Conservation (phyloP, 2,888 invertebrate genomes). For the Tipula confusa region DNA sequence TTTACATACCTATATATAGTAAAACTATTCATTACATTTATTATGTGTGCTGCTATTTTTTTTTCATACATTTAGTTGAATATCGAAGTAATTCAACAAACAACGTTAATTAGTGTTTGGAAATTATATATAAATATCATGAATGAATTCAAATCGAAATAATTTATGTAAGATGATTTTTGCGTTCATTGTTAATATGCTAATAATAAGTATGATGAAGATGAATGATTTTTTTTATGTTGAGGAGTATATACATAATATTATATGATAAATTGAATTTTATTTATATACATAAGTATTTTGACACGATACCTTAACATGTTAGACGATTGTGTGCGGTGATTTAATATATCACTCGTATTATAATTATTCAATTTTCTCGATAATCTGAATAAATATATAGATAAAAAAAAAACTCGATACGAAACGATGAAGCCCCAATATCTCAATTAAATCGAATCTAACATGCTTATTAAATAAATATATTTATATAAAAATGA, state of each 20-base stretch:
- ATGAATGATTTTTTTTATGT: not conserved
- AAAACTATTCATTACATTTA: not conserved
- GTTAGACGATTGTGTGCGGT: not conserved
- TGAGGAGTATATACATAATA: not conserved
- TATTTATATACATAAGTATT: not conserved
- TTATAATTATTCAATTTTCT: constrained; percentile 13
- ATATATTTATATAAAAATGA: not conserved
- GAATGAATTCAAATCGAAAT: not conserved
- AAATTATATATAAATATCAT: not conserved
- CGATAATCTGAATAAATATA: not conserved
- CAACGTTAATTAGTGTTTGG: not conserved
- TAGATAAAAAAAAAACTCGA: too few species aligned
- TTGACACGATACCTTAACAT: not conserved
- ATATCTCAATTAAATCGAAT: not conserved
- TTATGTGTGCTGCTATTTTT: not conserved
- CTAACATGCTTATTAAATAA: not conserved
- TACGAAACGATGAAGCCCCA: not conserved
- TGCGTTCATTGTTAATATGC: not conserved
- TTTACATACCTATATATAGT: not conserved
- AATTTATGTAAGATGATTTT: not conserved
- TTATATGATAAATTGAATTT: not conserved
- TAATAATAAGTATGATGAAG: constrained; percentile 14
- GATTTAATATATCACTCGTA: not conserved
- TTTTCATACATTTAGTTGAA: too few species aligned
- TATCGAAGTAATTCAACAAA: not conserved